Evolutionary conservation across 2,888 invertebrate species (phyloP), one percentile per base, ranked within the genome.

Genomic region (Acronicta aceris): DNA sequence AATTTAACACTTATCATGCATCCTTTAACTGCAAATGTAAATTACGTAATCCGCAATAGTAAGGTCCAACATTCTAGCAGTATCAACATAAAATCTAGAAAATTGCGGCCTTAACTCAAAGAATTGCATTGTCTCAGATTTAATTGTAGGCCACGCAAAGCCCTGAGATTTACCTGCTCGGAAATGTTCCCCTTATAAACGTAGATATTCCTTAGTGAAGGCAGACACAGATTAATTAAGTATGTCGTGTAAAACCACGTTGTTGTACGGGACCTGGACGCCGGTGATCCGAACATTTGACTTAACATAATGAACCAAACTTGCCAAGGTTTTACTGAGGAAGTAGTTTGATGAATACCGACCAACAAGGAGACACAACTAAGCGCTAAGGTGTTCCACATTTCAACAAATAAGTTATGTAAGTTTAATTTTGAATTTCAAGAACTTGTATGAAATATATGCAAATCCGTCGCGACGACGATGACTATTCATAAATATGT

Each of bases 281-380:
- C 49, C 52, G 59, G 46, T 46, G 65, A 73, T 51, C 71, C 66
- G 30, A 62, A 63, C 66, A 60, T 65, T 62, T 66, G 59, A 62
- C 59, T 72, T 65, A 66, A 71, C 67, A 46, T 65, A 59, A 59
- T 53, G 61, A 63, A 49, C 54, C 53, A 52, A 76, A 73, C 62
- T 73, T 76, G 45, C 50, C 48, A 58, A 66, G 61, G 62, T 59
- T 67, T 65, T 52, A 56, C 56, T 52, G 47, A 66, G 50, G 58
- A 71, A 74, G 71, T 68, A 62, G 76, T 73, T 74, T 71, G 59
- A 76, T 66, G 62, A 68, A 58, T 59, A 50, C 57, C 50, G 0
- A 45, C 40, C 57, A 65, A 56, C 65, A 42, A 54, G 40, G 59
- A 64, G 63, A 62, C 51, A 16, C 45, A 68, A 71, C 65, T 65